Evolutionary conservation across 2,888 invertebrate genomes (phyloP), one percentile per base, ranked within the genome.

Genomic region (Stenichneumon culpator): DNA sequence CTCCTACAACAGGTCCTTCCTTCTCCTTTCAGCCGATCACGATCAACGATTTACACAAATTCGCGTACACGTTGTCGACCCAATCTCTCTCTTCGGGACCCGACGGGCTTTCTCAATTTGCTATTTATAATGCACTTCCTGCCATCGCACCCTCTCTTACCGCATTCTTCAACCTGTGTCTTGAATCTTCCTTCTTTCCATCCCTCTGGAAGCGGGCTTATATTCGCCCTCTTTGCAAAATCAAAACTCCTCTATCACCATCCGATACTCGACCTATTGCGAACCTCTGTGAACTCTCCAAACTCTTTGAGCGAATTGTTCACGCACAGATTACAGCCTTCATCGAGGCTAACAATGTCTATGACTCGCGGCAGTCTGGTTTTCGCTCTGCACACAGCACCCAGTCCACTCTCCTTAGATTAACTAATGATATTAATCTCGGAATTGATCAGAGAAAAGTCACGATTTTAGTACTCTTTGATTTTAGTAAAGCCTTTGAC

Each of bases 241-340:
- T 67, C 14, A 67, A 19, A 16, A 67, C 36, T 5, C 72, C 70
- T 0, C 22, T 52, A 3, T 54, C 57, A 2, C 72, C 50, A 28
- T 25, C 28, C 0, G 79, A 73, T 14, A 69, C 70, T 3, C 73
- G 50, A 5, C 60, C 36, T 25, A 70, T 73, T 14, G 50, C 50
- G 4, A 50, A 50, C 11, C n/a, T 50, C 5, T 11, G 50, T 1
- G n/a, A 50, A 14, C 19, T 79, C 1, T 79, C 79, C n/a, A 79
- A 79, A 39, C 22, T 79, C 3, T 32, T 73, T 1, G 72, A 79
- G 50, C 36, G 47, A 28, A 3, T 79, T 1, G 65, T 73, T 14
- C 73, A 73, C 47, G 16, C 44, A 7, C 52, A 73, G 50, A 25
- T 79, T 14, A 9, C 14, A 16, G 5, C 50, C 14, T 7, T 7